A percentile compares a stretch with the other conserved stretches of the same genome.
These are phyloP conservation scores for Sycophila sp. DNA, from an alignment of 1,140 invertebrate species.

Conservation along the genomic window DNA sequence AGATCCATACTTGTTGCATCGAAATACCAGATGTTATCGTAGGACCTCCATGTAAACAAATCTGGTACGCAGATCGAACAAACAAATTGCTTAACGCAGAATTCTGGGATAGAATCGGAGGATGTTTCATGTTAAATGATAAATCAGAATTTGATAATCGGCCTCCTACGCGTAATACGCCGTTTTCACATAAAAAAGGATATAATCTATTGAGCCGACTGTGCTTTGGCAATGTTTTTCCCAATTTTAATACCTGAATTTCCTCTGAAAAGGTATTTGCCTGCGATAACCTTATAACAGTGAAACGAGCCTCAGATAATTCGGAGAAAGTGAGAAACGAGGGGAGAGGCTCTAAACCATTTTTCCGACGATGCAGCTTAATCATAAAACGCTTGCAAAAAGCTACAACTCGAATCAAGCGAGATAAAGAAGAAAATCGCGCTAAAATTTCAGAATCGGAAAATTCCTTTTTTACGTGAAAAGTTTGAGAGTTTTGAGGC, in stretches of 20 bases:
- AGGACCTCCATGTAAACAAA: background rate
- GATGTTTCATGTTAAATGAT: background rate
- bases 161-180: background rate
- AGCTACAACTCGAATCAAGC: background rate
- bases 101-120: background rate
- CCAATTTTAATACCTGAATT: background rate
- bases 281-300: background rate
- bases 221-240: background rate
- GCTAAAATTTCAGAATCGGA: background rate
- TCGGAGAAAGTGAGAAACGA: background rate
- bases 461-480: background rate
- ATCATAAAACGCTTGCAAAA: background rate
- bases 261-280: background rate
- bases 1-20: constrained; percentile 21
- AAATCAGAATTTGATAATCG: background rate
- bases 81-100: background rate
- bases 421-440: background rate
- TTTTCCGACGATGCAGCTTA: background rate
- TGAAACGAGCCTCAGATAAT: background rate
- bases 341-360: background rate
- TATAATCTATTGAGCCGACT: background rate
- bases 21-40: background rate
- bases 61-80: background rate
- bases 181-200: background rate
- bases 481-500: background rate